Evolutionary conservation across 2,113 vertebrate genomes (phyloP).

Genomic region (Acrocephalus arundinaceus): DNA sequence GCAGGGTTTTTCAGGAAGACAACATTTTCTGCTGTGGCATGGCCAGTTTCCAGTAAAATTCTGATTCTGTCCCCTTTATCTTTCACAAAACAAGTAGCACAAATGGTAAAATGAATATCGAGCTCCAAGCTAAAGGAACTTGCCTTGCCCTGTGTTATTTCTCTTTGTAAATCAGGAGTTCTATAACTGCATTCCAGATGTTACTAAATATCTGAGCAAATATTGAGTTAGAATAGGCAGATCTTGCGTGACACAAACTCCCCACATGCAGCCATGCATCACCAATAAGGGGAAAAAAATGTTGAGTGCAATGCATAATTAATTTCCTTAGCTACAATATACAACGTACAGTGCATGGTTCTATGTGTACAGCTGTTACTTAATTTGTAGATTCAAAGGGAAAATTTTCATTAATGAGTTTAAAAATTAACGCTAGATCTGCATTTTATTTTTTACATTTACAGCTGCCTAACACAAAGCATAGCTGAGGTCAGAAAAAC

Average conservation of each 20-base stretch:
- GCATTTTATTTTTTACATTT: not conserved
- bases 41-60: not conserved
- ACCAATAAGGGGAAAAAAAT: not conserved
- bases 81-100: not conserved
- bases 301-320: not conserved
- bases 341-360: not conserved
- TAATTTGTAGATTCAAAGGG: not conserved
- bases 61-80: not conserved
- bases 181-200: not conserved
- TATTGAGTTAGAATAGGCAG: not conserved
- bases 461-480: not conserved
- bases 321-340: not conserved
- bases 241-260: not conserved
- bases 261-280: accelerated
- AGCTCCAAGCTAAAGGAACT: not conserved
- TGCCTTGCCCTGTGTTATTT: not conserved
- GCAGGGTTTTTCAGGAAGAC: not conserved
- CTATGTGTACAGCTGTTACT: not conserved
- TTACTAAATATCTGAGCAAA: not conserved
- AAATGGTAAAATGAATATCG: not conserved
- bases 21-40: not conserved
- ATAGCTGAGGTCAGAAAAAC: not conserved
- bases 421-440: not conserved
- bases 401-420: not conserved
- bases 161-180: not conserved